phyloP scores from a whole-genome alignment of 1,140 invertebrate genomes.

The Globodera rostochiensis region DNA sequence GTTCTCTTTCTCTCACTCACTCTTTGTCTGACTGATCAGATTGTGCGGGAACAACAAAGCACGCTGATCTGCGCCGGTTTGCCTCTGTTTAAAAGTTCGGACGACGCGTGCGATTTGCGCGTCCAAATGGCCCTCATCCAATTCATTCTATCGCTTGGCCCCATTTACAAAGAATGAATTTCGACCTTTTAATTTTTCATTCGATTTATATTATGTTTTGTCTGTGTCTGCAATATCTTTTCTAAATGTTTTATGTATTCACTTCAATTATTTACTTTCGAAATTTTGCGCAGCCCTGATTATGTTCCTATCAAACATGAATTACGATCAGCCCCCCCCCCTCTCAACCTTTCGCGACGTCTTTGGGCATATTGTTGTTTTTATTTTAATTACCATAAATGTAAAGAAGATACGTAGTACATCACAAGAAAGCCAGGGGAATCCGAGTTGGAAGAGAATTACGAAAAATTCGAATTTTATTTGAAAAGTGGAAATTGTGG shows the following conservation, averaged over 20 bases:
- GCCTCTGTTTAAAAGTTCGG: conserved; percentile 22
- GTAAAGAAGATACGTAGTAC: too few relatives aligned
- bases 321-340: too few relatives aligned
- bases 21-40: conserved; percentile 16
- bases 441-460: conserved; percentile 13
- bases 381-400: too few relatives aligned
- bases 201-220: too few relatives aligned
- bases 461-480: conserved; percentile 12
- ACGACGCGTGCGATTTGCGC: conserved; percentile 17
- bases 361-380: too few relatives aligned
- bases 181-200: too few relatives aligned
- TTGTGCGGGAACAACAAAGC: conserved; percentile 21
- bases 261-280: too few relatives aligned
- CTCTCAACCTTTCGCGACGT: too few relatives aligned
- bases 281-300: too few relatives aligned
- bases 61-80: conserved; percentile 26
- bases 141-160: conserved; percentile 24
- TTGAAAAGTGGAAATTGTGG: background rate
- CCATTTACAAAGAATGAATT: conserved; percentile 34
- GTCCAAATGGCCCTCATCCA: conserved; percentile 26
- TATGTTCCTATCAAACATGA: too few relatives aligned
- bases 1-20: background rate
- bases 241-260: too few relatives aligned
- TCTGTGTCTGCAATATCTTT: too few relatives aligned
- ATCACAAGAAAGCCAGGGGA: background rate